Base-by-base conservation (phyloP, 2,797 vertebrate species). In the Heliangelus exortis region DNA sequence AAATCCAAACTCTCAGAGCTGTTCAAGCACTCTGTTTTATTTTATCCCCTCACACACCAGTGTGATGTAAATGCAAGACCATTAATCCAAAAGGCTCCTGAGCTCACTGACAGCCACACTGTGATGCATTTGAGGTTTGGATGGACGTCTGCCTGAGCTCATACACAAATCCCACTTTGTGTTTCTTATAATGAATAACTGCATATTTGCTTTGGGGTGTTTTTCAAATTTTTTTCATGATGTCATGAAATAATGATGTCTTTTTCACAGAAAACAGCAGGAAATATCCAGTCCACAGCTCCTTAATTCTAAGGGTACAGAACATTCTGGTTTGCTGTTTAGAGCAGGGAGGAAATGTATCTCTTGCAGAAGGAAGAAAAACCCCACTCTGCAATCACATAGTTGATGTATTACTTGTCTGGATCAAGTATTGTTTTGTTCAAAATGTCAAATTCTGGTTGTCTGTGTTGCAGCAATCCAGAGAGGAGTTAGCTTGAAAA, bases 391-490 rank as follows among this genome's bases (percentile, higher is more conserved):
- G 65, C 74, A 78, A 67, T 75, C 74, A 63, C 29, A 54, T 41
- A 59, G 77, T 34, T 90, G 77, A 67, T 84, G 43, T 54, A 85
- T 84, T 93, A 90, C 87, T 94, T 92, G 80, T 68, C 90, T 96
- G 89, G 90, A 92, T 95, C 89, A 81, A 96, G 76, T 59, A 83
- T 76, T 92, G 74, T 93, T 97, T 96, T 95, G 82, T 94, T 95
- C 89, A 95, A 97, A 96, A 96, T 96, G 95, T 95, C 96, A 95
- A 26, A 93, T 92, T 94, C 91, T 89, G 72, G 82, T 92, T 96
- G 87, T 67, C 84, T 95, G 71, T 92, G 68, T 87, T 87, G 89
- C 93, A 92, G 91, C 89, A 96, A 94, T 93, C 84, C 94, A 93
- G 92, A 94, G 29, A 96, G 50, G 59, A 96, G 92, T 95, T 87